Conservation (phyloP, 2,888 invertebrate genomes). For the Cabera pusaria region DNA sequence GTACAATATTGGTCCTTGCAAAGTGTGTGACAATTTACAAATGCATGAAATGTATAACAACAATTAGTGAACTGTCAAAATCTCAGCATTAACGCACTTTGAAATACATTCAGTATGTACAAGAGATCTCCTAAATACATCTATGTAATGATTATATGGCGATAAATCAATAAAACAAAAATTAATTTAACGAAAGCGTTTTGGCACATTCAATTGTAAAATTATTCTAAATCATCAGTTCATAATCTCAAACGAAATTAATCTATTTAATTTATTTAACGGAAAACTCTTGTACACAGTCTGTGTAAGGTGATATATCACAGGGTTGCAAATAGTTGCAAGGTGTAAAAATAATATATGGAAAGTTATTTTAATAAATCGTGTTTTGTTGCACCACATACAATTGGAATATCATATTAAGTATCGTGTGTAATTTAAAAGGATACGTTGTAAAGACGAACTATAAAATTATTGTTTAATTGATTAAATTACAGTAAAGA, state of each 20-base stretch:
- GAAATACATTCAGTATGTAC: not conserved
- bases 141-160: too few species aligned
- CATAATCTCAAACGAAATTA: conserved; percentile 10
- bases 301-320: conserved; percentile 27
- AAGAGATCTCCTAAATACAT: conserved; percentile 10
- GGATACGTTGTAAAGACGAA: not conserved
- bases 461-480: not conserved
- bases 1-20: conserved; percentile 11
- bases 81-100: conserved; percentile 4
- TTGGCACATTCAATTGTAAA: conserved; percentile 35
- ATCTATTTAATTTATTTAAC: too few species aligned
- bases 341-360: conserved; percentile 1
- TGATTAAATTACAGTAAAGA: not conserved
- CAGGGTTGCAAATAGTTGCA: conserved; percentile 22
- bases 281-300: conserved; percentile 29
- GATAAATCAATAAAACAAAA: too few species aligned
- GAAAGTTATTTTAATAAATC: conserved; percentile 4
- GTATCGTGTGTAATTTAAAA: not conserved
- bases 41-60: too few species aligned
- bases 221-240: conserved; percentile 13
- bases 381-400: conserved; percentile 9
- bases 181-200: conserved; percentile 3
- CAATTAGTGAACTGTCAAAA: conserved; percentile 1
- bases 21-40: not conserved
- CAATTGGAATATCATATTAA: conserved; percentile 3